These are phyloP conservation scores for Hexactinellida sp. DNA, from an alignment of 37 sponge, comb jelly and placozoan genomes.

Conservation along the genomic window DNA sequence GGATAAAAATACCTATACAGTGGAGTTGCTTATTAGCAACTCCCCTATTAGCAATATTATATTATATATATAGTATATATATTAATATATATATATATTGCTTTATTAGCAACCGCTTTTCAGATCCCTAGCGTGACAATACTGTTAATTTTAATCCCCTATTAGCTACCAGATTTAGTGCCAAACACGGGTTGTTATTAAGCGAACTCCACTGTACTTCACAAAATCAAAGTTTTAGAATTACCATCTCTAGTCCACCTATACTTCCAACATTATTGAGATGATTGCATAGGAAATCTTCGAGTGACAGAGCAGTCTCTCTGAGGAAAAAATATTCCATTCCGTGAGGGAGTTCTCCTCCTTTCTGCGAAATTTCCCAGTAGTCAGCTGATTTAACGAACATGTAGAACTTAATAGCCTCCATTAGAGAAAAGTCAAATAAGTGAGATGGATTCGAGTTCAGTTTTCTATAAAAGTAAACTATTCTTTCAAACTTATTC, in stretches of 20 bases:
- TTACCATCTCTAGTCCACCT: constrained; percentile 10
- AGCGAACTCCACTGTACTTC: no score
- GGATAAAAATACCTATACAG: no score
- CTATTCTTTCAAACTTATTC: not conserved
- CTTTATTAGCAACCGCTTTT: no score
- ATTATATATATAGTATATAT: not conserved
- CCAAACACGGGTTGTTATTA: no score
- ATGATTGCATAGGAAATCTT: not conserved
- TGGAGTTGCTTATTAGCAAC: no score
- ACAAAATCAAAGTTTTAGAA: not conserved
- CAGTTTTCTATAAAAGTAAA: not conserved
- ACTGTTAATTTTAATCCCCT: no score
- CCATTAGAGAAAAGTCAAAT: not conserved
- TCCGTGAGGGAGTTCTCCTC: not conserved
- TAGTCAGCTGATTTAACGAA: not conserved
- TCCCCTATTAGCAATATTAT: no score
- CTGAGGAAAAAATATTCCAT: not conserved
- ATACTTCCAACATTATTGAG: not conserved
- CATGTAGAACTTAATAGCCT: not conserved
- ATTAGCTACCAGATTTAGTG: no score
- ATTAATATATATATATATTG: no score
- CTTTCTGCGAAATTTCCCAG: not conserved
- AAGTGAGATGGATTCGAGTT: not conserved
- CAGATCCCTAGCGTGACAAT: no score
- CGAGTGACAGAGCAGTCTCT: not conserved